phyloP scores from a whole-genome alignment of 2,888 invertebrate species.

The Bellardia pandia region DNA sequence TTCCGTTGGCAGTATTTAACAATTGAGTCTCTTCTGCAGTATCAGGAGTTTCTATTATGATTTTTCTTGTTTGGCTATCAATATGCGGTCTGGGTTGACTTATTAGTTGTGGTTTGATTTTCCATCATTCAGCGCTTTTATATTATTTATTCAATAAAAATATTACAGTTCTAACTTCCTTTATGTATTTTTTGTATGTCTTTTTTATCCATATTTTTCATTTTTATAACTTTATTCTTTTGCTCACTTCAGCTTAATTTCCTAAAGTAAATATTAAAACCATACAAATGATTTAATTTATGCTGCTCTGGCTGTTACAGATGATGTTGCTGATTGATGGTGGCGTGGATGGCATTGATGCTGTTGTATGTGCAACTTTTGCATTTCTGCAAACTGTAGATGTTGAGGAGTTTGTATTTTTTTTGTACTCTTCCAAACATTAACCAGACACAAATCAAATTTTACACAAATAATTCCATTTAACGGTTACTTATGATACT shows the following conservation, averaged over 20 bases:
- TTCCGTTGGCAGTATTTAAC: constrained; percentile 8
- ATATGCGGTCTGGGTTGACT: constrained; percentile 24
- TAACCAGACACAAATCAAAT: constrained; percentile 71
- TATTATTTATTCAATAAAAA: constrained; percentile 60
- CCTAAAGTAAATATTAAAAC: constrained; percentile 70
- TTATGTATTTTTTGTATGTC: not conserved
- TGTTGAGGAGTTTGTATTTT: not conserved
- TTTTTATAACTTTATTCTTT: constrained; percentile 45
- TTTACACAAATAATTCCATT: constrained; percentile 71
- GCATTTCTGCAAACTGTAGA: constrained; percentile 29
- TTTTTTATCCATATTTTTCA: not conserved
- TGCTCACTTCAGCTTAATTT: constrained; percentile 73
- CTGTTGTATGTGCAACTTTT: not conserved
- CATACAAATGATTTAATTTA: constrained; percentile 71
- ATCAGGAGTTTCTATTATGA: not conserved
- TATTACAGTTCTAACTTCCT: constrained; percentile 4
- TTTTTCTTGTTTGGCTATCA: not conserved
- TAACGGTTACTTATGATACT: constrained; percentile 69
- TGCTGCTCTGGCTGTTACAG: constrained; percentile 40
- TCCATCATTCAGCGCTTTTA: constrained; percentile 17
- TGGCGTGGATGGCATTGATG: constrained; percentile 35
- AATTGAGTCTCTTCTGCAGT: not conserved
- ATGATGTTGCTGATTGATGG: constrained; percentile 4
- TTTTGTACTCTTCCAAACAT: not conserved
- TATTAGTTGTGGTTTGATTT: constrained; percentile 58